Evolutionary conservation across 2,888 invertebrate genomes (phyloP), one percentile per base, ranked within the genome.

Genomic region (Philopedon plagiatum): DNA sequence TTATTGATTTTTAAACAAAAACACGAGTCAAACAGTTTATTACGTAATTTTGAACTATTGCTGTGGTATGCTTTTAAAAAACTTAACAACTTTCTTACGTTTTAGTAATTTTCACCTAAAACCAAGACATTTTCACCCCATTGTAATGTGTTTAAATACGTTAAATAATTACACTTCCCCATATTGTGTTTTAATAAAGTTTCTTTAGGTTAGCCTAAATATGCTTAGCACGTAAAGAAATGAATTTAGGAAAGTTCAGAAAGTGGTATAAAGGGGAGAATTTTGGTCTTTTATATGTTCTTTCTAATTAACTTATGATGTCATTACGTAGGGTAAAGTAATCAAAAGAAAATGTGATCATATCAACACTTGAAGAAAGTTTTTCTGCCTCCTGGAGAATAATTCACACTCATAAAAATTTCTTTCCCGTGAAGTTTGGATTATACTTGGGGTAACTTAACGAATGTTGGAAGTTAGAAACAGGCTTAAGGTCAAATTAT

Each of bases 261-360:
- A 54, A 54, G n/a, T 18, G 51, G 51, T 18, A 18, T 4, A 18
- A 54, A 54, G 29, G 51, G 29, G 51, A 29, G 51, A 54, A 29
- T 9, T 54, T 29, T 54, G 51, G 51, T 29, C 51, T 54, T 54
- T 54, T 54, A 54, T 54, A 29, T 29, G 51, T 29, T 29, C 7
- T 18, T 29, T 29, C 51, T 54, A 54, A 54, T 54, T 8, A 54
- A 54, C 26, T 54, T 54, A 54, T 54, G 51, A 13, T 26, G 5
- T 21, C 51, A 54, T 54, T 54, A 54, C 29, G 51, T 29, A 23
- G 51, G 29, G 29, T 29, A 54, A 54, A 54, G 29, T 29, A 54
- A 29, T 54, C 29, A 26, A 8, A 26, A 29, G 29, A 29, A 29
- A 54, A 54, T 15, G 29, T 29, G 29, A 54, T 54, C 46, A 46